These are phyloP conservation scores for Papilio gigon DNA, from an alignment of 2,888 invertebrate species.

Conservation along the genomic window DNA sequence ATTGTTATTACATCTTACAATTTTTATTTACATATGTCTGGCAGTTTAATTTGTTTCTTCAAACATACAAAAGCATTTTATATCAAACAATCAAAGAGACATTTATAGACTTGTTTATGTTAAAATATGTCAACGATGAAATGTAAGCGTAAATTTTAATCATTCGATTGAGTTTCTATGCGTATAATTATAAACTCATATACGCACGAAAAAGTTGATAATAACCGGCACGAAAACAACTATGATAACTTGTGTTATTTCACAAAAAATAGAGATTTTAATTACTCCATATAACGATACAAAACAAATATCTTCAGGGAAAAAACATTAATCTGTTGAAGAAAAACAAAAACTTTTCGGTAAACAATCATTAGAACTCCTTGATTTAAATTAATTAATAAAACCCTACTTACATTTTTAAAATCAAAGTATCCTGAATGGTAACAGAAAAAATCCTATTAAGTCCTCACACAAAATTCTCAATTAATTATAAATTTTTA, in stretches of 20 bases:
- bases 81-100: neutral
- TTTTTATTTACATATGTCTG: too few species aligned
- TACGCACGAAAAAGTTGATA: neutral
- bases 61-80: neutral
- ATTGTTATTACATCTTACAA: too few species aligned
- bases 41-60: too few species aligned
- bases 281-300: neutral
- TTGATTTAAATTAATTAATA: neutral
- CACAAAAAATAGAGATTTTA: neutral
- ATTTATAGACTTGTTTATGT: neutral
- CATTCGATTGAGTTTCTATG: neutral
- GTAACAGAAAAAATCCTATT: neutral
- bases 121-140: neutral
- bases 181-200: neutral
- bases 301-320: neutral
- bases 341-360: neutral
- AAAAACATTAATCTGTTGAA: neutral
- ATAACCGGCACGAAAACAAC: neutral
- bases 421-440: neutral
- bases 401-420: constrained; percentile 6
- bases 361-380: neutral
- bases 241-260: neutral
- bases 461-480: neutral
- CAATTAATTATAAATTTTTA: neutral
- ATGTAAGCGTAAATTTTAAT: neutral